Conservation (phyloP, 1,140 invertebrate genomes). For the Anastrepha obliqua region DNA sequence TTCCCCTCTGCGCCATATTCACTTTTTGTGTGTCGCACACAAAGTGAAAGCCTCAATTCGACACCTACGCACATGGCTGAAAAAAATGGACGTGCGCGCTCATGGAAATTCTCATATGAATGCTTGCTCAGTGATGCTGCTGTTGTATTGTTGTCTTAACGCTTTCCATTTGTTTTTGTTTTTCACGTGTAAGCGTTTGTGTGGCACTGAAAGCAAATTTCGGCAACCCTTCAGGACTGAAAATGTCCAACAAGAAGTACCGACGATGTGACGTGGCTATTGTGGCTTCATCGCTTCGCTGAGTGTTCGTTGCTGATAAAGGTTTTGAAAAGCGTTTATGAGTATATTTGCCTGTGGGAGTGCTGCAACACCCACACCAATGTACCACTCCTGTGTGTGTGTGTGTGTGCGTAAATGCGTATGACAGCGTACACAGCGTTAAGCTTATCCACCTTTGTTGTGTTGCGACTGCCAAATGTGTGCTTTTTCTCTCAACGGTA, state of each 20-base stretch:
- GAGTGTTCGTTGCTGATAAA: constrained; percentile 24
- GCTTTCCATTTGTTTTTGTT: not conserved
- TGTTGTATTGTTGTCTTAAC: not conserved
- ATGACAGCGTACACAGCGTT: not conserved
- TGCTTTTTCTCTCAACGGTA: not conserved
- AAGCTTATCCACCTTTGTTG: not conserved
- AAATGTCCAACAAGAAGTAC: constrained; percentile 6
- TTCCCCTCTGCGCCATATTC: not conserved
- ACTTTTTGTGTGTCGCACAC: not conserved
- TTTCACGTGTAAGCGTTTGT: not conserved
- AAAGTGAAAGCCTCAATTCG: not conserved
- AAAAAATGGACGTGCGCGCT: not conserved
- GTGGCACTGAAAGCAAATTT: not conserved
- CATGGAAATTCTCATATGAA: not conserved
- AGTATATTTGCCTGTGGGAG: not conserved
- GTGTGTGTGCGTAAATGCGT: not conserved
- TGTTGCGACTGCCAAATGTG: not conserved
- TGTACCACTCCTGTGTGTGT: not conserved
- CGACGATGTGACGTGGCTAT: not conserved
- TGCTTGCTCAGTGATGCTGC: not conserved
- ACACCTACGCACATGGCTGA: not conserved
- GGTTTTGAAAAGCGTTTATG: not conserved
- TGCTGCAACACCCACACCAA: no score
- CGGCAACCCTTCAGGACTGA: constrained; percentile 24
- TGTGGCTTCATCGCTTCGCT: not conserved